Evolutionary conservation across 2,888 invertebrate species (phyloP), one percentile per base, ranked within the genome.

Genomic region (Tholera decimalis): DNA sequence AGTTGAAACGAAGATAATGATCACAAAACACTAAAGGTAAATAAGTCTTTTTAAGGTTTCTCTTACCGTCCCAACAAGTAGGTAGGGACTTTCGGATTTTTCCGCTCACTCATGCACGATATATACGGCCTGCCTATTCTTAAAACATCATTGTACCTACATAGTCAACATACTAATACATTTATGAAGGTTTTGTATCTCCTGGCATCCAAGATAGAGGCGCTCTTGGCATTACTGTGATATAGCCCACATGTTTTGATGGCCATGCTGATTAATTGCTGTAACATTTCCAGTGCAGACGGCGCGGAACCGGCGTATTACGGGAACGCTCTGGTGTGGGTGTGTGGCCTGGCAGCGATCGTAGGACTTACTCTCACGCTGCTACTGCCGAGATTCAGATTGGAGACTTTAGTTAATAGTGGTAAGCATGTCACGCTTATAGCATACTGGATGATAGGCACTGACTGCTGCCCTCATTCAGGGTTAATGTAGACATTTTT

Each of bases 341-440:
- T 93, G 20, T 95, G 95, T 73, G 94, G 95, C 0, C 80, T 82
- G 0, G 92, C 94, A 0, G 85, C 92, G 0, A 54, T 91, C 7
- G 41, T 88, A 0, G 95, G 94, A 2, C 87, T 94, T 1, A 39
- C 82, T 6, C 82, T 91, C 15, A 94, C 93, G 1, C 41, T 94
- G 15, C 67, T 90, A 1, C 71, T 94, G 53, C 94, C 94, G 0
- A 89, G 80, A 49, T 84, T 90, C 37, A 80, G 83, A 13, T 66
- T 85, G 0, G 84, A 86, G 37, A 55, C 72, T 5, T 64, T 86
- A 15, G 24, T 74, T n/a, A 53, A 72, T 24, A 81, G 77, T 67
- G 89, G 92, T 92, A 82, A 66, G 85, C 75, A 53, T 39, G 15
- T 28, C 2, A 11, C 3, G 22, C 20, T 26, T 13, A 43, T 37